Conservation (phyloP, 2,888 invertebrate genomes). For the Charanyca ferruginea region DNA sequence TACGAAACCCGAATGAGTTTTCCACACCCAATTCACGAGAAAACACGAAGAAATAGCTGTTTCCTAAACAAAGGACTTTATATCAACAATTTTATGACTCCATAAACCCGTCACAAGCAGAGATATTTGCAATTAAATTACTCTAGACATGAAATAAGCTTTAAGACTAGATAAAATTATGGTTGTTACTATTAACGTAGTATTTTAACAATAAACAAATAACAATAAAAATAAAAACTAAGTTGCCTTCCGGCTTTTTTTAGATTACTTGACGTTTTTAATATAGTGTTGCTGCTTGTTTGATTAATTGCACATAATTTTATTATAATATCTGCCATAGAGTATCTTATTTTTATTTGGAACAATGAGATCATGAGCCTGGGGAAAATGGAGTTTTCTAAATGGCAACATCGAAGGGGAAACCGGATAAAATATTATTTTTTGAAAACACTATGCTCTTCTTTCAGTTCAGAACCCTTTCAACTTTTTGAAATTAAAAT, state of each 20-base stretch:
- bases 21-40: slow-evolving; percentile 58
- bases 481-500: neutral
- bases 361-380: slow-evolving; percentile 61
- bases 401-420: slow-evolving; percentile 41
- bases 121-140: slow-evolving; percentile 78
- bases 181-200: slow-evolving; percentile 76
- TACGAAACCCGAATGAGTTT: slow-evolving; percentile 57
- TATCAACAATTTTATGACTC: slow-evolving; percentile 87
- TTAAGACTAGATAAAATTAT: slow-evolving; percentile 86
- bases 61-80: slow-evolving; percentile 86
- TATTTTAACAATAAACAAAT: slow-evolving; percentile 82
- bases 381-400: slow-evolving; percentile 36
- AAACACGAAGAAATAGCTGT: slow-evolving; percentile 73
- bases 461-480: slow-evolving; percentile 29
- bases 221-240: slow-evolving; percentile 88
- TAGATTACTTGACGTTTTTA: slow-evolving; percentile 88
- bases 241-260: slow-evolving; percentile 86
- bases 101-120: slow-evolving; percentile 79
- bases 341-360: slow-evolving; percentile 67
- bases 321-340: slow-evolving; percentile 78
- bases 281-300: slow-evolving; percentile 87
- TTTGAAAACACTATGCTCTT: neutral
- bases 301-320: slow-evolving; percentile 87
- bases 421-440: neutral
- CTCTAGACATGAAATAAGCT: slow-evolving; percentile 70